A percentile compares a stretch with the other conserved stretches of the same genome.
phyloP scores from a whole-genome alignment of 2,113 vertebrate species.

The Pelecanoides urinatrix region DNA sequence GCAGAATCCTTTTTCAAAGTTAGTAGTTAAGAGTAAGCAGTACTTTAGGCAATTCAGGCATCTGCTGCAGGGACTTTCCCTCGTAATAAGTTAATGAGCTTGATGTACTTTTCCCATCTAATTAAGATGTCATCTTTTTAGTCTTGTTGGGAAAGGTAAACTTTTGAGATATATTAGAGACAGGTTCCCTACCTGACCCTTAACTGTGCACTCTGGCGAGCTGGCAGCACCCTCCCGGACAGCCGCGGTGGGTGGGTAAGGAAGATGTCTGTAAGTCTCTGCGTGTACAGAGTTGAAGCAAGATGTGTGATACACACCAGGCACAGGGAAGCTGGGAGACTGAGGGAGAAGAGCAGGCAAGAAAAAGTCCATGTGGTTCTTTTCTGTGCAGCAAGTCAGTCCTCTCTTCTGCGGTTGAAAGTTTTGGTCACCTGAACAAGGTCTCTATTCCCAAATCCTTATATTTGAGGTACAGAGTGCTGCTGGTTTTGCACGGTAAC shows the following conservation, averaged over 20 bases:
- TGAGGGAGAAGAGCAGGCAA: neutral
- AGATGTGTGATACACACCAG: neutral
- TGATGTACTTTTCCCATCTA: conserved; percentile 44
- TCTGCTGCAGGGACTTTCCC: conserved; percentile 63
- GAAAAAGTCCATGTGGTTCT: neutral
- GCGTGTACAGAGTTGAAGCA: too few relatives aligned
- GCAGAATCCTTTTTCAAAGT: conserved; percentile 49
- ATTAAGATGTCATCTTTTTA: conserved; percentile 20
- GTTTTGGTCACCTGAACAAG: neutral
- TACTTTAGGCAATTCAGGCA: conserved; percentile 39
- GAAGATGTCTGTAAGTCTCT: neutral
- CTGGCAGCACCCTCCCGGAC: neutral
- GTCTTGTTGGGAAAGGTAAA: neutral
- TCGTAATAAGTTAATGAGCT: conserved; percentile 57
- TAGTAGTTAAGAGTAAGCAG: conserved; percentile 14
- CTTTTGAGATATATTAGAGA: neutral
- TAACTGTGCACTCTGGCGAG: neutral
- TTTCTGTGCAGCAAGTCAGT: neutral
- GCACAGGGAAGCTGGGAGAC: neutral
- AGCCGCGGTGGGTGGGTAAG: neutral
- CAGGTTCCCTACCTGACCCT: neutral
- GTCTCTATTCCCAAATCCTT: neutral
- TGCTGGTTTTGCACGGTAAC: neutral
- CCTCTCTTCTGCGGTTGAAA: neutral
- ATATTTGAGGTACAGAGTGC: neutral